These are phyloP conservation scores for Deilephila porcellus DNA, from an alignment of 2,888 invertebrate genomes.

Conservation along the genomic window DNA sequence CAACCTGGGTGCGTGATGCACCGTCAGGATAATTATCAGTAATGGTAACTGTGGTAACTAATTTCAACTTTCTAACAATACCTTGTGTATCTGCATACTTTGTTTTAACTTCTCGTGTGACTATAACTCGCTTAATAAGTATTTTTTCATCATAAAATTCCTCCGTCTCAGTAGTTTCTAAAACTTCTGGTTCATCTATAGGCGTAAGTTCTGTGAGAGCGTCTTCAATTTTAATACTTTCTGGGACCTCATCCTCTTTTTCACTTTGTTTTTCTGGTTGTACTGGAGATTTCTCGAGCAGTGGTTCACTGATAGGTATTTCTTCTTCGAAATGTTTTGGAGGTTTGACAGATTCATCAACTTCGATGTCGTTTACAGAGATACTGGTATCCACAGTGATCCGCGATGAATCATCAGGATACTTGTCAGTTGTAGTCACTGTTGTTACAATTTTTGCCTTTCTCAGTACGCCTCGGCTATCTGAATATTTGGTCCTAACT, in stretches of 20 bases:
- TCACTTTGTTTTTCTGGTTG: slow-evolving; percentile 51
- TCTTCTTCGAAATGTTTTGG: background rate
- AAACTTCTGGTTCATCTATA: slow-evolving; percentile 38
- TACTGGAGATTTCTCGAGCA: slow-evolving; percentile 54
- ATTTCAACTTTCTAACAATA: slow-evolving; percentile 45
- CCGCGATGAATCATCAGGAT: slow-evolving; percentile 61
- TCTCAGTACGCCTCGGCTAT: slow-evolving; percentile 41
- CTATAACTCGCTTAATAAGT: slow-evolving; percentile 35
- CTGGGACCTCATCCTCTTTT: slow-evolving; percentile 53
- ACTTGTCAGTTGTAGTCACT: slow-evolving; percentile 61
- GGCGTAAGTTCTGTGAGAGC: slow-evolving; percentile 34
- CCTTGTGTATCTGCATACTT: slow-evolving; percentile 44
- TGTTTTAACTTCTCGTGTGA: slow-evolving; percentile 41
- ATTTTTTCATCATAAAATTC: slow-evolving; percentile 38
- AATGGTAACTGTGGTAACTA: slow-evolving; percentile 44
- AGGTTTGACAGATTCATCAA: background rate
- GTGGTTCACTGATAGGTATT: slow-evolving; percentile 37
- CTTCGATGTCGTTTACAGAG: slow-evolving; percentile 10
- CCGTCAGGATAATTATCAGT: slow-evolving; percentile 55
- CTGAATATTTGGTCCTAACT: slow-evolving; percentile 52
- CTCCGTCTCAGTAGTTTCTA: slow-evolving; percentile 34
- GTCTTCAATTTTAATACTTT: slow-evolving; percentile 33
- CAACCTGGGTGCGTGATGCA: slow-evolving; percentile 44
- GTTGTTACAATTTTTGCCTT: slow-evolving; percentile 31
- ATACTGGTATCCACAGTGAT: slow-evolving; percentile 1